Percentiles rank a stretch among this genome's conserved stretches.
These are phyloP conservation scores for Montifringilla adamsi DNA, from an alignment of 2,113 vertebrate genomes.

Conservation along the genomic window DNA sequence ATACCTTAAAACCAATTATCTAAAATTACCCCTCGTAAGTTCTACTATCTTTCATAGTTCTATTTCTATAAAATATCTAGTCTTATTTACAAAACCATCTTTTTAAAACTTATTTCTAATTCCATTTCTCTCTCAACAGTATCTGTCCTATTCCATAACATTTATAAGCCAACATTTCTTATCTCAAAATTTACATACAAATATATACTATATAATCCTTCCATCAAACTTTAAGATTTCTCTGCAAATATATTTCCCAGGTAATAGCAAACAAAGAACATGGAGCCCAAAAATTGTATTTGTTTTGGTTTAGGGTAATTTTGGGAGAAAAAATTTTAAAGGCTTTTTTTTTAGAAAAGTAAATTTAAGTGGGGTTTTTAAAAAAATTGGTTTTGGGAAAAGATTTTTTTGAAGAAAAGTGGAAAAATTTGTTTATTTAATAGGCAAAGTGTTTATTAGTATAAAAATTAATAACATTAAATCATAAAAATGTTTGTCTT, in stretches of 20 bases:
- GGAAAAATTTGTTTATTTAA: neutral
- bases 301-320: neutral
- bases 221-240: neutral
- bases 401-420: neutral
- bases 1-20: neutral
- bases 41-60: neutral
- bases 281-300: neutral
- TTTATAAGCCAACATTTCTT: neutral
- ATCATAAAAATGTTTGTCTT: neutral
- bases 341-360: neutral
- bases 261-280: neutral
- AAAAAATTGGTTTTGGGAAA: neutral
- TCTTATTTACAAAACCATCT: neutral
- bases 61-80: neutral
- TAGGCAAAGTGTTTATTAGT: neutral
- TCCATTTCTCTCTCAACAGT: neutral
- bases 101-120: neutral
- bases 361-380: neutral
- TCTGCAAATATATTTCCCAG: neutral
- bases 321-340: neutral
- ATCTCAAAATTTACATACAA: neutral
- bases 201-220: neutral
- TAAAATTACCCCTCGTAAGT: neutral
- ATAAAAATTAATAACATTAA: neutral
- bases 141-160: neutral